These are phyloP conservation scores for Cairina moschata DNA, from an alignment of 2,113 vertebrate species.

Conservation along the genomic window DNA sequence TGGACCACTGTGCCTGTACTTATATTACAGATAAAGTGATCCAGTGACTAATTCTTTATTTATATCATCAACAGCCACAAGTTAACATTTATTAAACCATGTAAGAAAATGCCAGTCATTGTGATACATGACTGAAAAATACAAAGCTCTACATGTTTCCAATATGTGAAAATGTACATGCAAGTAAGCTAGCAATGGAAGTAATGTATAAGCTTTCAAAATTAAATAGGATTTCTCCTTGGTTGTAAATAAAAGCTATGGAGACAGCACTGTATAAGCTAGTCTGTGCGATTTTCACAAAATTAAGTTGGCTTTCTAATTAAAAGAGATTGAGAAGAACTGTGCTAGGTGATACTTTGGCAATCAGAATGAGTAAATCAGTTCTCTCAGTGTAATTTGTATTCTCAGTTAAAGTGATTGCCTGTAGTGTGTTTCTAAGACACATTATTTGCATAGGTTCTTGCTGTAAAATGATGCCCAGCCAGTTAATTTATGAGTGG, in stretches of 20 bases:
- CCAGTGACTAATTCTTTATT: background rate
- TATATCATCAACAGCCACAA: background rate
- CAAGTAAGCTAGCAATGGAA: background rate
- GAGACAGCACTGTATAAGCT: background rate
- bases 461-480: background rate
- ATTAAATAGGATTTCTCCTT: background rate
- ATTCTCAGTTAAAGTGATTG: background rate
- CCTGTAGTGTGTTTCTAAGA: background rate
- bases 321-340: background rate
- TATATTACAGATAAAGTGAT: background rate
- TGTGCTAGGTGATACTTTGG: background rate
- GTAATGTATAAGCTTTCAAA: background rate
- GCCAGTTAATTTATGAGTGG: rapidly evolving
- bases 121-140: background rate
- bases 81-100: background rate
- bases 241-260: background rate
- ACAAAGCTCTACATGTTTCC: background rate
- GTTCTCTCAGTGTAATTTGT: background rate
- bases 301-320: background rate
- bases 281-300: background rate
- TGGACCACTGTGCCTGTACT: background rate
- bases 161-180: background rate
- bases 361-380: background rate
- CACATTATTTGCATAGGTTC: background rate
- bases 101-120: background rate